Base-by-base conservation (phyloP, 2,888 invertebrate species). In the Prosopocoilus inquinatus region DNA sequence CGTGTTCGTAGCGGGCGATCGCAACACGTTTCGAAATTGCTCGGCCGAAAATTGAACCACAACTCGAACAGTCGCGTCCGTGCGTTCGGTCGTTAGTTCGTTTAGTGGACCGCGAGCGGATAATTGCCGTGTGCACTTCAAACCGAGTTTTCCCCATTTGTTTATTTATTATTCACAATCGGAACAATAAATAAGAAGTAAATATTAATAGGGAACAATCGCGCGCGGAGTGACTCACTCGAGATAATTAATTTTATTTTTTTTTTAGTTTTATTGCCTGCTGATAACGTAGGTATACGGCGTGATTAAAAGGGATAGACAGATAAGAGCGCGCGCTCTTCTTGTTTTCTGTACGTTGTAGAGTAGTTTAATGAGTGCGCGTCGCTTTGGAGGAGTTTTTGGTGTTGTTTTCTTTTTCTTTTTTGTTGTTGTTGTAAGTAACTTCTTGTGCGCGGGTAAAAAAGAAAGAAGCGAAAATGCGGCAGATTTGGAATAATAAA, bases 401-500 rank as follows among this genome's bases (percentile, higher is more conserved):
- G 43, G 20, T 20, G 43, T 15, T 12, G 12, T 43, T 28, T 20
- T n/a, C 15, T 9, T 39, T 12, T n/a, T n/a, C n/a, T n/a, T n/a
- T n/a, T n/a, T n/a, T n/a, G n/a, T n/a, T n/a, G n/a, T n/a, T n/a
- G n/a, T n/a, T n/a, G n/a, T n/a, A n/a, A n/a, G n/a, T n/a, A n/a
- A n/a, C 20, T 20, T 28, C 20, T 15, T 43, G 43, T 43, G 43
- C 15, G 20, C 20, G 5, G 20, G 20, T 2, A 28, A 28, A 28
- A 28, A 39, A 12, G 41, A 39, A 39, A 39, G 12, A 39, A 43
- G 15, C 15, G 16, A 43, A 53, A 28, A 53, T 53, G 53, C 53
- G 53, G 32, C 53, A 53, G 41, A 53, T 46, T 38, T 53, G 53
- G 53, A 53, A 53, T 47, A 53, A 53, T 47, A 46, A 52, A 38